Conservation (phyloP, 2,888 invertebrate genomes). For the Napeogenes sylphis region DNA sequence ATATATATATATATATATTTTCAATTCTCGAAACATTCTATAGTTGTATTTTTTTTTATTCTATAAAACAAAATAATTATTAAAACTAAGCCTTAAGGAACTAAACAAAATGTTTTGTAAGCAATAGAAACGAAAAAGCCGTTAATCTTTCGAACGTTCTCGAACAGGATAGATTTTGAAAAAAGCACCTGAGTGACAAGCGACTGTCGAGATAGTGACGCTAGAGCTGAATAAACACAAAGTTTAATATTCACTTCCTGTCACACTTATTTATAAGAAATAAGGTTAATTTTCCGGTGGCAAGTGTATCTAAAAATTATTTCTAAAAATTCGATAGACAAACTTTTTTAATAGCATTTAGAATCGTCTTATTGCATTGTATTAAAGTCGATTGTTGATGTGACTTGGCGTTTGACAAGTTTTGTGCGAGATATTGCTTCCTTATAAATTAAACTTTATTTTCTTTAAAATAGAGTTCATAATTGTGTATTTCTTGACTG, state of each 20-base stretch:
- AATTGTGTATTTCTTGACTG: slow-evolving; percentile 16
- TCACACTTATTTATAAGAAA: slow-evolving; percentile 1
- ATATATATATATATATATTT: background rate
- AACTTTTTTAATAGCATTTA: slow-evolving; percentile 21
- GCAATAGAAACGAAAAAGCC: slow-evolving; percentile 26
- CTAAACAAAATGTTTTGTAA: background rate
- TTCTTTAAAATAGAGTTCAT: slow-evolving; percentile 8
- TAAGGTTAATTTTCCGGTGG: slow-evolving; percentile 20
- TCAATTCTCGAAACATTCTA: too few species aligned
- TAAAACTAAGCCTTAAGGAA: too few species aligned
- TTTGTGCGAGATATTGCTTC: slow-evolving; percentile 18
- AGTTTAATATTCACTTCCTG: slow-evolving; percentile 5
- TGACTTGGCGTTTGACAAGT: slow-evolving; percentile 13
- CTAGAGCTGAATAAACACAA: slow-evolving; percentile 25
- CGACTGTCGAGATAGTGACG: slow-evolving; percentile 41
- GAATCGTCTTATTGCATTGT: slow-evolving; percentile 5
- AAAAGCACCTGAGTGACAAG: slow-evolving; percentile 40
- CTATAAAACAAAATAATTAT: too few species aligned
- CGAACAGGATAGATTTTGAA: slow-evolving; percentile 38
- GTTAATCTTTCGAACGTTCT: slow-evolving; percentile 37
- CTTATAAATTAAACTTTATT: slow-evolving; percentile 20
- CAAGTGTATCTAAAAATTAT: slow-evolving; percentile 9
- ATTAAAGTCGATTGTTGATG: slow-evolving; percentile 18
- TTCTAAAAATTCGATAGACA: slow-evolving; percentile 22
- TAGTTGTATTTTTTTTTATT: background rate